Base-by-base conservation (phyloP, 2,888 invertebrate genomes). In the Gandaritis pyraliata region DNA sequence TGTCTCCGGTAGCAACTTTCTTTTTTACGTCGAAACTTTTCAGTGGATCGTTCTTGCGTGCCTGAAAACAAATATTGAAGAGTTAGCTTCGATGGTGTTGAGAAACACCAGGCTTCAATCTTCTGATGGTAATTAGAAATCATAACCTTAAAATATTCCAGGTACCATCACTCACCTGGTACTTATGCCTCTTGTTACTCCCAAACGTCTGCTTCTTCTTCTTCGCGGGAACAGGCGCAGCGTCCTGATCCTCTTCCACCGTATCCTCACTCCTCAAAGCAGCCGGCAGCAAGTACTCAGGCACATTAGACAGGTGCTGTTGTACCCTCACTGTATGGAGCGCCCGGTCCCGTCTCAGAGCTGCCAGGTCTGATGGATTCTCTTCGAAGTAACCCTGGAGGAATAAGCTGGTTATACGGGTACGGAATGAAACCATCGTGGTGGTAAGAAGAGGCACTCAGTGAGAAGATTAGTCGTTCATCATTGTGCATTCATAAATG, bases 281-380 rank as follows among this genome's bases (percentile, higher is more conserved):
- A 0, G 94, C 94, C 0, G 98, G 98, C 0, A 98, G 93, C 70
- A 98, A 95, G 81, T 99, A 99, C 55, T 98, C 98, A 0, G 99
- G 99, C 0, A 99, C 97, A 82, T 98, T 95, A 29, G 96, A 94
- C 65, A 99, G 87, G 85, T 98, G 98, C 0, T 95, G 93, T 80
- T 98, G 97, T 8, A 96, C 88, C 80, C 95, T 95, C 0, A 98
- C 96, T 0, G 97, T 96, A 75, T 97, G 97, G 15, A 98, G 85
- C 0, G 97, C 96, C 83, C 96, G 96, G 78, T 98, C 97, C 66
- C 98, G 95, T 6, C 97, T 92, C 48, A 99, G 85, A 0, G 98
- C 95, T 72, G 96, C 95, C 52, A 98, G 85, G 83, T 99, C 99
- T 5, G 94, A 93, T 0, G 98, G 97, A 86, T 99, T 98, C 73